Evolutionary conservation across 2,888 invertebrate genomes (phyloP).

Genomic region (Eudasyphora cyanicolor): DNA sequence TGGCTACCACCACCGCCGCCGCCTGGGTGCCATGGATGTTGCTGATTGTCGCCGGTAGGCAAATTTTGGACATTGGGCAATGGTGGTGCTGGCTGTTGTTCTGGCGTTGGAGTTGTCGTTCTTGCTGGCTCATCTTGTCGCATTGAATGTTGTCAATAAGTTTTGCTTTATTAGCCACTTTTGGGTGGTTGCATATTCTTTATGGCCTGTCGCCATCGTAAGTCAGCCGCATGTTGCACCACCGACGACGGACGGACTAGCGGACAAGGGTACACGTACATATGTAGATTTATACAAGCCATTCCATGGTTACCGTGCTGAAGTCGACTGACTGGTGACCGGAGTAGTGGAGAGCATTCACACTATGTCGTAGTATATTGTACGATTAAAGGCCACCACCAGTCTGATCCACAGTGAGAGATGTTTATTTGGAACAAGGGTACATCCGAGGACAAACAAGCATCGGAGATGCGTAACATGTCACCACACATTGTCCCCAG

Average conservation of each 20-base stretch:
- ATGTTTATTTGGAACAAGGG: not conserved
- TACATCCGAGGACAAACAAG: not conserved
- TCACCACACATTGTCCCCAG: conserved; percentile 24
- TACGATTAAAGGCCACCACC: not conserved
- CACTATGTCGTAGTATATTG: not conserved
- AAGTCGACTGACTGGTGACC: not conserved
- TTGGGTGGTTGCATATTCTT: conserved; percentile 76
- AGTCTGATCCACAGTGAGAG: not conserved
- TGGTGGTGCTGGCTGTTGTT: not conserved
- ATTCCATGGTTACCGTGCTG: conserved; percentile 29
- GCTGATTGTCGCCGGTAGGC: conserved; percentile 32
- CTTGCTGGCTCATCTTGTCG: conserved; percentile 63
- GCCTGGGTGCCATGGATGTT: conserved; percentile 42
- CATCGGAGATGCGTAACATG: conserved; percentile 8
- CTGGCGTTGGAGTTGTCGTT: conserved; percentile 9
- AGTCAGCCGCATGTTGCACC: conserved; percentile 9
- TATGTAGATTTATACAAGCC: conserved; percentile 42
- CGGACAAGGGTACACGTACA: not conserved
- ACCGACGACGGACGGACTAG: not conserved
- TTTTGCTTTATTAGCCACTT: conserved; percentile 79
- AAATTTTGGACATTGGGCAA: conserved; percentile 51
- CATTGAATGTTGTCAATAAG: conserved; percentile 77
- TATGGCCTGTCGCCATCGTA: conserved; percentile 47
- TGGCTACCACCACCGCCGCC: conserved; percentile 45
- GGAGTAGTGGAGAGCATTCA: not conserved